Percentiles rank a stretch among this genome's conserved stretches.
These are phyloP conservation scores for Spodoptera exigua DNA, from an alignment of 2,888 invertebrate genomes.

Conservation along the genomic window DNA sequence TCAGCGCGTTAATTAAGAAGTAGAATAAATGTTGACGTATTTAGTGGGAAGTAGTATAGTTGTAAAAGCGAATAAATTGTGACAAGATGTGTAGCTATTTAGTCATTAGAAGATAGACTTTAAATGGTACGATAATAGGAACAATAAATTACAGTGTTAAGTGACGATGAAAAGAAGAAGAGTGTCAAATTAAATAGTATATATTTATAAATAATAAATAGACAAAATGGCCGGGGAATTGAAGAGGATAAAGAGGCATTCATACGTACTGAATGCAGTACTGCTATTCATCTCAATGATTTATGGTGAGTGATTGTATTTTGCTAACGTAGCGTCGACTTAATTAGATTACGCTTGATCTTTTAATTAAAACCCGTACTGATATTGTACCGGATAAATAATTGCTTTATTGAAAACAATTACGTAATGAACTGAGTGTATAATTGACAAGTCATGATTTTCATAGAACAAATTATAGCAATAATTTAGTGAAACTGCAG, in stretches of 20 bases:
- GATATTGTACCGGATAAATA: conserved; percentile 30
- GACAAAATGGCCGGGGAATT: conserved; percentile 79
- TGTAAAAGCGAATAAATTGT: conserved; percentile 72
- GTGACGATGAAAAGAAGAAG: conserved; percentile 79
- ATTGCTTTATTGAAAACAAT: conserved; percentile 27
- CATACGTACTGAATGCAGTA: conserved; percentile 81
- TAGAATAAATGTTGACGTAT: conserved; percentile 81
- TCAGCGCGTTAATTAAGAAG: conserved; percentile 82
- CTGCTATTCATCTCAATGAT: conserved; percentile 82
- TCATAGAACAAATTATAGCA: background rate
- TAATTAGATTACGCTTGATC: conserved; percentile 56
- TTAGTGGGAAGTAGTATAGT: conserved; percentile 74
- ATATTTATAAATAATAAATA: conserved; percentile 48
- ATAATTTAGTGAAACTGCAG: background rate
- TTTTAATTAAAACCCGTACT: conserved; percentile 47
- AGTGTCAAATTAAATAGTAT: conserved; percentile 77
- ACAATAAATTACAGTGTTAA: conserved; percentile 67
- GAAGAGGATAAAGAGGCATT: conserved; percentile 81
- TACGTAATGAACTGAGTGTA: conserved; percentile 19
- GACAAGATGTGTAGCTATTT: conserved; percentile 71
- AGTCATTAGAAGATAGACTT: conserved; percentile 61
- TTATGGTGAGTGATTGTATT: conserved; percentile 81
- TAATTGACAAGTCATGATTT: background rate
- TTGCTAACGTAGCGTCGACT: conserved; percentile 57
- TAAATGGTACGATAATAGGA: conserved; percentile 60